A percentile compares a stretch with the other conserved stretches of the same genome.
Evolutionary conservation across 2,113 vertebrate genomes (phyloP).

Genomic region (Sisor rabdophorus): DNA sequence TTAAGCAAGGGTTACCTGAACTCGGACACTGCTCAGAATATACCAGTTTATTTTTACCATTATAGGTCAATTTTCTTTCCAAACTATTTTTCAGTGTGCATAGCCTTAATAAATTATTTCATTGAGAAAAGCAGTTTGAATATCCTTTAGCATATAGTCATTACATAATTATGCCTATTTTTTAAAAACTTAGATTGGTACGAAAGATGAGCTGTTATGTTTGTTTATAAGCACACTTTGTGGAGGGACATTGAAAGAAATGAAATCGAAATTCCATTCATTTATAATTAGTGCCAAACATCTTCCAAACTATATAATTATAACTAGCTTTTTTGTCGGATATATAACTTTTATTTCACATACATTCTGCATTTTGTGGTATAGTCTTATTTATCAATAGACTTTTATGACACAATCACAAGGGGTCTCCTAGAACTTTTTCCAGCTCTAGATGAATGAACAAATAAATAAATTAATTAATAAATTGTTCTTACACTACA

Average conservation of each 20-base stretch:
- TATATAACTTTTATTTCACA: background rate
- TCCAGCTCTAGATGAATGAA: too few relatives aligned
- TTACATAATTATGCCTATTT: constrained; percentile 2
- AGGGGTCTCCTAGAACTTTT: too few relatives aligned
- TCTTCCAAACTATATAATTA: background rate
- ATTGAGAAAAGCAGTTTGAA: constrained; percentile 6
- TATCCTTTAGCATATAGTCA: background rate
- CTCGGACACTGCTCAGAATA: background rate
- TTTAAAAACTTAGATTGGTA: constrained; percentile 1
- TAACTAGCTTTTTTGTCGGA: background rate
- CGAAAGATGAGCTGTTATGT: background rate
- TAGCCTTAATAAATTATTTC: background rate
- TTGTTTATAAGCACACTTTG: background rate
- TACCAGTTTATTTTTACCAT: background rate
- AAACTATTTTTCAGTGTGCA: background rate
- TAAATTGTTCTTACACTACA: too few relatives aligned
- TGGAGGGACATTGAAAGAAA: background rate
- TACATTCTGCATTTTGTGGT: background rate
- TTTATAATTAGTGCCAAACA: background rate
- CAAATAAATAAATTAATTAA: too few relatives aligned
- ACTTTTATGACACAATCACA: too few relatives aligned
- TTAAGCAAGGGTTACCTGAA: background rate
- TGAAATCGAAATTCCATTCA: background rate
- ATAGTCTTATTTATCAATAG: background rate
- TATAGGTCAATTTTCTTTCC: background rate